Base-by-base conservation (phyloP, 2,797 vertebrate genomes). In the Xiphorhynchus erythropygius region DNA sequence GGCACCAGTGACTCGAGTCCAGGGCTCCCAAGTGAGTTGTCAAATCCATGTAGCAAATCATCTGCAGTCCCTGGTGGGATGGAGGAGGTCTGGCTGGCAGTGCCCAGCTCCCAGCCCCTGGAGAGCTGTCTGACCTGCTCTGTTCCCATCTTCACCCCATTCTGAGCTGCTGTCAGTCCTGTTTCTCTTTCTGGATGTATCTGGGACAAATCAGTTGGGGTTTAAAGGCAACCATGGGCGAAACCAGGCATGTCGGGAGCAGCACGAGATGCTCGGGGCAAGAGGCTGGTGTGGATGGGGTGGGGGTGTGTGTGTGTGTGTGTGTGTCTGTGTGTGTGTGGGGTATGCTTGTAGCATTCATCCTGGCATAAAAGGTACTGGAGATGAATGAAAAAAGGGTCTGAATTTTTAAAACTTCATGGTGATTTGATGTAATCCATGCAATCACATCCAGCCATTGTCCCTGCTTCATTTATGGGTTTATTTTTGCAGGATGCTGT, bases 191-290 rank as follows among this genome's bases (percentile, higher is more conserved):
- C 15, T 18, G 53, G 52, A 41, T 93, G 93, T 94, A 25, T 42
- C 71, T 71, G 73, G 64, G 93, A 53, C 74, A 86, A 73, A 96
- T 93, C 62, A 53, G 71, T 82, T 90, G 63, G 91, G 79, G 76
- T 94, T 96, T 85, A 89, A 93, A 87, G 74, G 91, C 95, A 95
- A 39, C 83, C 80, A 44, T 39, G 94, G 97, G 96, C 80, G 93
- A 97, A 97, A 97, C 96, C 12, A 1, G 97, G 93, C 96, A 86
- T 68, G 96, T 92, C 37, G 69, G 83, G 89, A 96, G 91, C 82
- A 73, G 94, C 53, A 12, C 1, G 11, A 68, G 79, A 41, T 1
- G 82, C 95, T 95, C 4, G 69, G 74, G 91, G 96, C 89, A 86
- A 68, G 67, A 93, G 93, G 90, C 71, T 89, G 90, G 60, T 27